Conservation (phyloP, 2,113 vertebrate genomes). For the Sinocyclocheilus grahami region DNA sequence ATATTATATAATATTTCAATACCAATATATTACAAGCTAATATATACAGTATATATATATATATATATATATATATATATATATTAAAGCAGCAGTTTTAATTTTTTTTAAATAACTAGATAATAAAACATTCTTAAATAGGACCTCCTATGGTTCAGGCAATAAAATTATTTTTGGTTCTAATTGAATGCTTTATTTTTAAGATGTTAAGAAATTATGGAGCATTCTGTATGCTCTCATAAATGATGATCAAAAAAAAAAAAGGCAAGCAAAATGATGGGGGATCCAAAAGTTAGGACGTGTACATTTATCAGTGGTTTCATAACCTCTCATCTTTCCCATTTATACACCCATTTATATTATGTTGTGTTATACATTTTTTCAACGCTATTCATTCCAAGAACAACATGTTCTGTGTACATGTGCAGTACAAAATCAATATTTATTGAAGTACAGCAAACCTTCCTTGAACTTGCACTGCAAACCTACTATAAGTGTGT, state of each 20-base stretch:
- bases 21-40: too few species aligned
- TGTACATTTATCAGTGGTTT: slow-evolving; percentile 20
- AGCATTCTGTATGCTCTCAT: neutral
- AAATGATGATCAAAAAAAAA: neutral
- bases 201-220: neutral
- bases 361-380: neutral
- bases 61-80: too few species aligned
- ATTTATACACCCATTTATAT: neutral
- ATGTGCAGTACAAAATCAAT: slow-evolving; percentile 8
- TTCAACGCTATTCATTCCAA: neutral
- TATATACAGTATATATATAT: too few species aligned
- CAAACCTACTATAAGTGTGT: slow-evolving; percentile 1
- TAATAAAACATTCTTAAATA: neutral
- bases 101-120: too few species aligned
- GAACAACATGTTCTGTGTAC: neutral
- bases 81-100: too few species aligned
- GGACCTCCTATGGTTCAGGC: neutral
- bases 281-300: neutral
- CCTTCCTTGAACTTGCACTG: neutral
- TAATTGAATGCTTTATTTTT: neutral
- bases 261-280: neutral
- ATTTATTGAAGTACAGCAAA: slow-evolving; percentile 8
- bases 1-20: too few species aligned
- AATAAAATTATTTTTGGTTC: slow-evolving; percentile 17
- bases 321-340: neutral